Conservation (phyloP, 2,113 vertebrate species). For the Promerops cafer region DNA sequence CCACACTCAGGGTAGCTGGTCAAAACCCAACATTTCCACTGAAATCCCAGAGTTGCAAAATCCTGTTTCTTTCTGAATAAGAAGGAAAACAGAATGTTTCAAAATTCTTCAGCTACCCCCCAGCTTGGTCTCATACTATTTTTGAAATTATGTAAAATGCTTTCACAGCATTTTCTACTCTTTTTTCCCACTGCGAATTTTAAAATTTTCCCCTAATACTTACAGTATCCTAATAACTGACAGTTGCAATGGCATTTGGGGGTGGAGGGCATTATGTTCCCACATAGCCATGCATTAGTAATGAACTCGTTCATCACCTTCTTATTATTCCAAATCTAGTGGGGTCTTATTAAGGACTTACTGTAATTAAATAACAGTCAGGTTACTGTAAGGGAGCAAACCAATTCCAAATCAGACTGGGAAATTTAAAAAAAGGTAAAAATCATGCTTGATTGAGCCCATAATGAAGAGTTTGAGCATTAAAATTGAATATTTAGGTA, state of each 20-base stretch:
- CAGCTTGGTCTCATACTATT: background rate
- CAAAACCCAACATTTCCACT: conserved; percentile 5
- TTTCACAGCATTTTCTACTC: background rate
- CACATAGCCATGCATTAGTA: background rate
- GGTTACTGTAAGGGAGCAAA: background rate
- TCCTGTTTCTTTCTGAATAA: background rate
- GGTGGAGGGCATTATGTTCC: background rate
- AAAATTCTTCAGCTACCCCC: background rate
- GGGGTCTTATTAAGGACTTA: background rate
- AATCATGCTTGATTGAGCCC: background rate
- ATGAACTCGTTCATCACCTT: background rate
- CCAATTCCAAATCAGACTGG: background rate
- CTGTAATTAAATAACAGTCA: background rate
- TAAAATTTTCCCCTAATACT: background rate
- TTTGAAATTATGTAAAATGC: background rate
- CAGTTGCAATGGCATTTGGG: background rate
- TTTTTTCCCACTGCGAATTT: background rate
- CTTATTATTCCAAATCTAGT: background rate
- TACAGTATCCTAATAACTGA: background rate
- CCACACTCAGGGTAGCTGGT: background rate
- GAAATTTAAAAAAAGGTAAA: background rate
- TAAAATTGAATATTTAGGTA: background rate
- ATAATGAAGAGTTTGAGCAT: background rate
- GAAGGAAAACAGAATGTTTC: background rate
- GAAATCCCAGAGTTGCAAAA: conserved; percentile 34